phyloP scores from a whole-genome alignment of 2,888 invertebrate species.

The Ptychoptera albimana region DNA sequence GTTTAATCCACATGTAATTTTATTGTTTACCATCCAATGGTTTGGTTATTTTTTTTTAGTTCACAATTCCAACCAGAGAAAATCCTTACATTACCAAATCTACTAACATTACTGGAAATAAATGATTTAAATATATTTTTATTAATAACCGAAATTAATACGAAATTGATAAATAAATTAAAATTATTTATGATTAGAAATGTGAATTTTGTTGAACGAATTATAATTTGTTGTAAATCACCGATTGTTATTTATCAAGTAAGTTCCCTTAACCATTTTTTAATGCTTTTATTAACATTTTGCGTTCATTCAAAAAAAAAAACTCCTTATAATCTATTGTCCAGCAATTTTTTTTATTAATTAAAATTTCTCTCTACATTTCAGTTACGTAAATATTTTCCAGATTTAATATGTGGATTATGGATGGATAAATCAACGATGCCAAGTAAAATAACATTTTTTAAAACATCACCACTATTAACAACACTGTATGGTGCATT shows the following conservation, averaged over 20 bases:
- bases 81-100: constrained; percentile 21
- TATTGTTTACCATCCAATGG: not conserved
- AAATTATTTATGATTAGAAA: constrained; percentile 19
- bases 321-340: not conserved
- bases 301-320: not conserved
- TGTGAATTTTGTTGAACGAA: constrained; percentile 21
- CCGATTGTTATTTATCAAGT: constrained; percentile 29
- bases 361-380: constrained; percentile 3
- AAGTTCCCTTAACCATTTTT: too few species aligned
- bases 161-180: constrained; percentile 23
- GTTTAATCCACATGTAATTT: not conserved
- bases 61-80: constrained; percentile 27
- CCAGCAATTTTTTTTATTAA: not conserved
- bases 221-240: constrained; percentile 25
- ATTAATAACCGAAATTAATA: constrained; percentile 23
- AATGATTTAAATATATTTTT: constrained; percentile 23
- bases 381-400: constrained; percentile 25
- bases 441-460: constrained; percentile 14
- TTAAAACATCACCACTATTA: constrained; percentile 26
- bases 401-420: constrained; percentile 28
- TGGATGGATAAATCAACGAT: constrained; percentile 29
- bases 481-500: constrained; percentile 30
- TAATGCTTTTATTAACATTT: too few species aligned
- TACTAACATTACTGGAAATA: constrained; percentile 22
- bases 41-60: constrained; percentile 12